A percentile compares a stretch with the other conserved stretches of the same genome.
phyloP scores from a whole-genome alignment of 2,113 vertebrate genomes.

The Rhegmatorhina hoffmannsi region DNA sequence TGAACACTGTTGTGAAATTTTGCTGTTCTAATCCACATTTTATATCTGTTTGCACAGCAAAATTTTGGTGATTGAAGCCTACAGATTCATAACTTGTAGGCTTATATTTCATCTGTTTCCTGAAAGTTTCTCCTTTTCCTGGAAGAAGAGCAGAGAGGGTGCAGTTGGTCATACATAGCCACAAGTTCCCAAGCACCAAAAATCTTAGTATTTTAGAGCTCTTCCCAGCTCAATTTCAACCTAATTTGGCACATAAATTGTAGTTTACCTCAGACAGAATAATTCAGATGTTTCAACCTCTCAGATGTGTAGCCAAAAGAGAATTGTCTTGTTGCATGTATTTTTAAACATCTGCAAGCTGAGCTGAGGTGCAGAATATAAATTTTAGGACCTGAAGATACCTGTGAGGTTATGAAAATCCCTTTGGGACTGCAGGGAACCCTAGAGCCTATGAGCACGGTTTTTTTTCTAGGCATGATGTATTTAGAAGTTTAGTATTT shows the following conservation, averaged over 20 bases:
- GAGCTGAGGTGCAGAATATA: constrained; percentile 32
- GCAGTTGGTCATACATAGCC: background rate
- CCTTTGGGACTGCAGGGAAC: background rate
- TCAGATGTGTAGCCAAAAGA: constrained; percentile 66
- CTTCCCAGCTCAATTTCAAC: constrained; percentile 38
- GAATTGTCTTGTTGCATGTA: constrained; percentile 61
- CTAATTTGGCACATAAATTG: constrained; percentile 52
- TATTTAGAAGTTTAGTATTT: constrained; percentile 30
- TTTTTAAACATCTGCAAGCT: constrained; percentile 67
- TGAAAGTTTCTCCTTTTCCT: constrained; percentile 16
- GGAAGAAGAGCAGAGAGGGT: background rate
- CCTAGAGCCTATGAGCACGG: background rate
- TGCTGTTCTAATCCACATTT: background rate
- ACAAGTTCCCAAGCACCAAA: constrained; percentile 8
- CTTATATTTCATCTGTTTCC: background rate
- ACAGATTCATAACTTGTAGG: background rate
- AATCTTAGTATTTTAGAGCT: constrained; percentile 31
- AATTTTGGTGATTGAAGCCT: background rate
- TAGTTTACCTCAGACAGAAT: constrained; percentile 67
- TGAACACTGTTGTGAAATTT: background rate
- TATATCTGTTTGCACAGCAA: background rate
- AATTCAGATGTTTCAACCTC: constrained; percentile 64
- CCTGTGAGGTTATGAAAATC: constrained; percentile 19
- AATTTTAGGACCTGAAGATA: constrained; percentile 36
- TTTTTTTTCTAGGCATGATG: background rate